Evolutionary conservation across 2,113 vertebrate genomes (phyloP).

Genomic region (Salvelinus fontinalis): DNA sequence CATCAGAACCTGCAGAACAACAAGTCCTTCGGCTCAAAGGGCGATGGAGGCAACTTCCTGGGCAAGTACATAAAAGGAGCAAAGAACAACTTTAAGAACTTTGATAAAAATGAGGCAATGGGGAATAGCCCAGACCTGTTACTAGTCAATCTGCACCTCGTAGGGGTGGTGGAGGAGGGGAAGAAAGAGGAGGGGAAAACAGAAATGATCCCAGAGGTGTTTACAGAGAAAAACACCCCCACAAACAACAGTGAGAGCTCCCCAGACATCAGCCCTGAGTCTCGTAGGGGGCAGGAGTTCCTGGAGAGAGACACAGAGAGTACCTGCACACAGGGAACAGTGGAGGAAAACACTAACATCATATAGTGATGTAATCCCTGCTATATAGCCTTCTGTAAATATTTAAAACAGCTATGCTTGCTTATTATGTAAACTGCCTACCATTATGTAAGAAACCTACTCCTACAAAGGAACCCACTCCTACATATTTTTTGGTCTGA

Average conservation of each 20-base stretch:
- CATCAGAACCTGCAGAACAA: constrained; percentile 34
- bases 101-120: constrained; percentile 17
- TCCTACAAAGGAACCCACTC: no score
- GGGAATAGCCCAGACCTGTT: constrained; percentile 19
- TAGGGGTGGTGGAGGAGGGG: background rate
- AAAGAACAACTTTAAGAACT: constrained; percentile 72
- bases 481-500: no score
- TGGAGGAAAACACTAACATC: background rate
- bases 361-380: no score
- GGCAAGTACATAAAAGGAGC: constrained; percentile 72
- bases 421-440: no score
- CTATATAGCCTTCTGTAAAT: no score
- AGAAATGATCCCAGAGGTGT: background rate
- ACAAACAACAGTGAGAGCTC: background rate
- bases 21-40: background rate
- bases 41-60: constrained; percentile 48
- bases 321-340: background rate
- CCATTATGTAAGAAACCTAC: no score
- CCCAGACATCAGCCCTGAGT: background rate
- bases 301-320: constrained; percentile 5
- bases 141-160: constrained; percentile 33
- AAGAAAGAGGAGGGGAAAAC: background rate
- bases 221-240: background rate
- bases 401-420: no score
- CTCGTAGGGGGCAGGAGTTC: background rate